Percentiles rank a stretch among this genome's conserved stretches.
phyloP scores from a whole-genome alignment of 1,140 invertebrate genomes.

The Nasonia longicornis region DNA sequence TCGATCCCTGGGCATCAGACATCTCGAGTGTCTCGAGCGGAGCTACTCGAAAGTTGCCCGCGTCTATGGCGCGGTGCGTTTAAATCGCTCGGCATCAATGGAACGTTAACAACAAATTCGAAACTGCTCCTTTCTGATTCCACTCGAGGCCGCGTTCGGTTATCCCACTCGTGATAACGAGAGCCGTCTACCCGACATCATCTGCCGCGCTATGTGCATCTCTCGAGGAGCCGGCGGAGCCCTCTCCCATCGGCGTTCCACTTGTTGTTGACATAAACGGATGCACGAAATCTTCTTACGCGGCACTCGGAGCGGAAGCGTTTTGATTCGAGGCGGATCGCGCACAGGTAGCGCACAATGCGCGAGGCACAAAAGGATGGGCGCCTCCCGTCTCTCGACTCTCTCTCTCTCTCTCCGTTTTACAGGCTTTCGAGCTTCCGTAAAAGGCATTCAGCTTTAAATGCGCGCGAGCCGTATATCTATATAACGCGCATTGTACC shows the following conservation, averaged over 20 bases:
- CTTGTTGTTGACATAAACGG: slow-evolving; percentile 8
- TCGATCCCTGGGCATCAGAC: background rate
- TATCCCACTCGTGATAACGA: background rate
- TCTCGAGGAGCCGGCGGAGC: no score
- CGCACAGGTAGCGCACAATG: background rate
- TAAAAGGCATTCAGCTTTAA: slow-evolving; percentile 30
- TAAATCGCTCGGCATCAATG: background rate
- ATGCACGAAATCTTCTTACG: slow-evolving; percentile 31
- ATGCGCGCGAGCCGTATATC: background rate
- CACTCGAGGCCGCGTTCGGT: background rate
- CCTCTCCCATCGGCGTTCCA: background rate
- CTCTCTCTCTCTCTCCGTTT: background rate
- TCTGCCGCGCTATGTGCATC: no score
- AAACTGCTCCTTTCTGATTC: background rate
- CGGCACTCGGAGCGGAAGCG: background rate
- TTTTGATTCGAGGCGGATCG: slow-evolving; percentile 25
- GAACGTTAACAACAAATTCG: background rate
- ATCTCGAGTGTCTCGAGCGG: no score
- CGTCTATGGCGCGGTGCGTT: no score
- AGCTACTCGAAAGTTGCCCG: no score
- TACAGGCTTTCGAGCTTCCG: slow-evolving; percentile 14
- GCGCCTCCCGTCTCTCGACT: background rate
- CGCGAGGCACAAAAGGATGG: slow-evolving; percentile 24
- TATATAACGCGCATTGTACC: background rate
- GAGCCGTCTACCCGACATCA: background rate